Percentiles rank a stretch among this genome's conserved stretches.
phyloP scores from a whole-genome alignment of 1,140 invertebrate genomes.

The Nixonia krombeini region DNA sequence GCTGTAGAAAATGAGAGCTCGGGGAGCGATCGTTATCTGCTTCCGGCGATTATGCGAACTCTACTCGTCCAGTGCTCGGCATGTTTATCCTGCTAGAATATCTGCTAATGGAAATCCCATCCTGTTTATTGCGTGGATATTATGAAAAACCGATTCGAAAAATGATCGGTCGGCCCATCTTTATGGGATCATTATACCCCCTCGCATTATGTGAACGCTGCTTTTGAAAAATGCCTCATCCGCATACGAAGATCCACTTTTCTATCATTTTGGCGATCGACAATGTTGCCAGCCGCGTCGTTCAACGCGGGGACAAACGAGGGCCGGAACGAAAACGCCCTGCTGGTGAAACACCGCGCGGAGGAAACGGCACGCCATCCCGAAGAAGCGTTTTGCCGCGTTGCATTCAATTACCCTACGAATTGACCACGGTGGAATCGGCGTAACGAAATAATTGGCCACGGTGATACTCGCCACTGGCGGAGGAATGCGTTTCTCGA shows the following conservation, averaged over 20 bases:
- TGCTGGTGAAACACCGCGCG: too few species aligned
- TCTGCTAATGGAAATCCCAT: slow-evolving; percentile 53
- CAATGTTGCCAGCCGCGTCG: too few species aligned
- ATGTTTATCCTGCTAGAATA: slow-evolving; percentile 46
- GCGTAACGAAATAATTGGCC: too few species aligned
- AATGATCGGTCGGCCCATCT: slow-evolving; percentile 40
- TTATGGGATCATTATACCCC: slow-evolving; percentile 46
- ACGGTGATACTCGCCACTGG: too few species aligned
- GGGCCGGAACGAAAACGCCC: too few species aligned
- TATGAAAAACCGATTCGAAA: slow-evolving; percentile 29
- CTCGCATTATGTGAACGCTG: slow-evolving; percentile 34
- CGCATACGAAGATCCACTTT: slow-evolving; percentile 26
- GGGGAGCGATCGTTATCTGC: slow-evolving; percentile 44
- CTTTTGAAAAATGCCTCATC: slow-evolving; percentile 35
- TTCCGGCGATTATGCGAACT: slow-evolving; percentile 50
- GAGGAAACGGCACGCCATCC: too few species aligned
- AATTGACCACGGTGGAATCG: too few species aligned
- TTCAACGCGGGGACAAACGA: too few species aligned
- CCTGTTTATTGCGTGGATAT: slow-evolving; percentile 51
- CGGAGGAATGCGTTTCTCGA: too few species aligned
- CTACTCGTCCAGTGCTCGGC: slow-evolving; percentile 39
- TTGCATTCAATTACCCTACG: too few species aligned
- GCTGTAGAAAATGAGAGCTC: slow-evolving; percentile 47
- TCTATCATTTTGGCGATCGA: too few species aligned
- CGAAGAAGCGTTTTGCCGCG: too few species aligned